Conservation (phyloP, 1,140 invertebrate genomes). For the Drosophila trapezifrons region DNA sequence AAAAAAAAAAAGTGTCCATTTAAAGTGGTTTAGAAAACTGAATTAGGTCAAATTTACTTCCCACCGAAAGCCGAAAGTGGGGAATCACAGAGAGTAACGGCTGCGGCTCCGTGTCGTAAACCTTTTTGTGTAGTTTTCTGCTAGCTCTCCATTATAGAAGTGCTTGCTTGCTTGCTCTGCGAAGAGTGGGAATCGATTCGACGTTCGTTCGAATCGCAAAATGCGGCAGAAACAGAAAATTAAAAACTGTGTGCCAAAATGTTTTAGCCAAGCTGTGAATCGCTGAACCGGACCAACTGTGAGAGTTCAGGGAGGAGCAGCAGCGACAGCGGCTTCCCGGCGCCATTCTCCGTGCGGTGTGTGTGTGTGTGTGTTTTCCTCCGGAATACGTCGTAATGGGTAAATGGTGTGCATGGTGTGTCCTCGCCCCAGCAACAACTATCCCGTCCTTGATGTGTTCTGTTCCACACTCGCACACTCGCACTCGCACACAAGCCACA, state of each 20-base stretch:
- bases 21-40: constrained; percentile 2
- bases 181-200: constrained; percentile 7
- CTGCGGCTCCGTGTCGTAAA: constrained; percentile 8
- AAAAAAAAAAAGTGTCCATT: background rate
- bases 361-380: constrained; percentile 7
- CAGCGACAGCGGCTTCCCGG: constrained; percentile 1
- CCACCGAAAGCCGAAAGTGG: background rate
- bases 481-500: constrained; percentile 2
- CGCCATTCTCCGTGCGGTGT: background rate
- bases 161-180: no score
- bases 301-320: background rate
- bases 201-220: constrained; percentile 9
- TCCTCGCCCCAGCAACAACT: constrained; percentile 10
- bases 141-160: constrained; percentile 9
- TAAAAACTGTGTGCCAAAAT: constrained; percentile 22
- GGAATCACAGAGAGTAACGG: constrained; percentile 2
- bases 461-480: constrained; percentile 1
- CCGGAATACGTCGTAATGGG: constrained; percentile 21
- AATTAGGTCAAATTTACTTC: constrained; percentile 9
- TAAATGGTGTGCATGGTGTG: constrained; percentile 21
- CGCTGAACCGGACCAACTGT: constrained; percentile 16
- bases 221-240: constrained; percentile 19
- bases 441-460: constrained; percentile 19
- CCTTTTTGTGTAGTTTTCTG: constrained; percentile 13
- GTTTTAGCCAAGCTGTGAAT: constrained; percentile 21